Evolutionary conservation across 2,113 vertebrate genomes (phyloP).

Genomic region (Opisthocomus hoazin): DNA sequence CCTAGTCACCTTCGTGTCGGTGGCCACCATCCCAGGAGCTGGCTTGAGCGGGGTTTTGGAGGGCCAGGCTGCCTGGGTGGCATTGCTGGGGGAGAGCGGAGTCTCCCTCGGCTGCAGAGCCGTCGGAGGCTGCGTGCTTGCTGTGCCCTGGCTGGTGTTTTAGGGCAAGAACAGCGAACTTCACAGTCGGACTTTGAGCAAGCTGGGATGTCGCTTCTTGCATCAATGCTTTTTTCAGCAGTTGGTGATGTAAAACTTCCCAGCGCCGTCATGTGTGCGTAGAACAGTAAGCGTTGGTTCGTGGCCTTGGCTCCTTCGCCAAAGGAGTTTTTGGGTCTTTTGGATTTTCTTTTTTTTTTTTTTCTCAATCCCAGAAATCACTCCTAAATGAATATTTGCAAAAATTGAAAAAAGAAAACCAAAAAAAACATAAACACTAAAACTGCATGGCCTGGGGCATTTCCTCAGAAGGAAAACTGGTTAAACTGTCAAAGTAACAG

Average conservation of each 20-base stretch:
- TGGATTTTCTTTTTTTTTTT: not conserved
- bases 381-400: not conserved
- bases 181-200: not conserved
- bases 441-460: not conserved
- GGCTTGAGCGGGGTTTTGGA: accelerated
- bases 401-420: not conserved
- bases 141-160: not conserved
- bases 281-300: not conserved
- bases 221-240: not conserved
- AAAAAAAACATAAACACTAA: not conserved
- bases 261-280: not conserved
- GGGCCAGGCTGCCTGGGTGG: not conserved
- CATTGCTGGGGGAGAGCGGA: not conserved
- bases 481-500: not conserved
- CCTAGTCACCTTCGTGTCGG: not conserved
- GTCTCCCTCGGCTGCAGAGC: not conserved
- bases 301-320: not conserved
- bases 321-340: not conserved
- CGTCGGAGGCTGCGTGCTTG: not conserved
- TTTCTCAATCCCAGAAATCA: not conserved
- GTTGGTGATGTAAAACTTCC: conserved; percentile 11
- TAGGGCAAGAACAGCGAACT: not conserved
- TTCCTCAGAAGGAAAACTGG: not conserved
- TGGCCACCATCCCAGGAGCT: not conserved
- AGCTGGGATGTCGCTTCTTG: not conserved